phyloP scores from a whole-genome alignment of 2,113 vertebrate genomes.

The Ophthalmolycus amberensis region DNA sequence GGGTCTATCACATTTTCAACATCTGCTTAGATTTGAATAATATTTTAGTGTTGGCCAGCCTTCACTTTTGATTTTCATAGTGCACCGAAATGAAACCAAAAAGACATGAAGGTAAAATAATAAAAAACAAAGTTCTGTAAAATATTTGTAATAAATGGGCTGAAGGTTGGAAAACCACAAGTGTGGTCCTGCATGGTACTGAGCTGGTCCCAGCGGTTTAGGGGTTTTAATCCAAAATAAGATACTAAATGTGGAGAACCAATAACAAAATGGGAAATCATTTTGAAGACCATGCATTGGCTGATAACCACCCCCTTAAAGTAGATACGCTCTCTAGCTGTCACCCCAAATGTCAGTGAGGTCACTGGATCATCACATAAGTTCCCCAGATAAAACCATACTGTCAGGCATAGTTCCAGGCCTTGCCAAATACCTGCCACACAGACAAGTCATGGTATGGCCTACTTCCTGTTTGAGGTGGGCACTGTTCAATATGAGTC shows the following conservation, averaged over 20 bases:
- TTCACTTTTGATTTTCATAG: conserved; percentile 20
- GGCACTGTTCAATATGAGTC: conserved; percentile 53
- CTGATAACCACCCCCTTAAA: conserved; percentile 14
- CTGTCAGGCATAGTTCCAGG: conserved; percentile 21
- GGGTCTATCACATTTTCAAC: neutral
- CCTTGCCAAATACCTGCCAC: conserved; percentile 25
- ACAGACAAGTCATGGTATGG: conserved; percentile 29
- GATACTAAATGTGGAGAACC: neutral
- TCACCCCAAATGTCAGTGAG: neutral
- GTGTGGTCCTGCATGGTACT: conserved; percentile 17
- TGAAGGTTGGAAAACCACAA: conserved; percentile 22
- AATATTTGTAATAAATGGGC: conserved; percentile 23
- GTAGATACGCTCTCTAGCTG: neutral
- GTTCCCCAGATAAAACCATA: conserved; percentile 1
- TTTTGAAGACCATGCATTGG: neutral
- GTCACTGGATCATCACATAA: neutral
- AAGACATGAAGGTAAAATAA: neutral
- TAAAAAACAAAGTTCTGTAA: neutral
- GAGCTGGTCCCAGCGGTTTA: conserved; percentile 4
- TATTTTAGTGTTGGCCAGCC: neutral
- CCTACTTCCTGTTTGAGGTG: conserved; percentile 45
- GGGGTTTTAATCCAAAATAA: neutral
- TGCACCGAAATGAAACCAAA: conserved; percentile 22
- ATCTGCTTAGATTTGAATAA: neutral
- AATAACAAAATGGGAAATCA: neutral